phyloP scores from a whole-genome alignment of 2,113 vertebrate species.

The Delphinus delphis region DNA sequence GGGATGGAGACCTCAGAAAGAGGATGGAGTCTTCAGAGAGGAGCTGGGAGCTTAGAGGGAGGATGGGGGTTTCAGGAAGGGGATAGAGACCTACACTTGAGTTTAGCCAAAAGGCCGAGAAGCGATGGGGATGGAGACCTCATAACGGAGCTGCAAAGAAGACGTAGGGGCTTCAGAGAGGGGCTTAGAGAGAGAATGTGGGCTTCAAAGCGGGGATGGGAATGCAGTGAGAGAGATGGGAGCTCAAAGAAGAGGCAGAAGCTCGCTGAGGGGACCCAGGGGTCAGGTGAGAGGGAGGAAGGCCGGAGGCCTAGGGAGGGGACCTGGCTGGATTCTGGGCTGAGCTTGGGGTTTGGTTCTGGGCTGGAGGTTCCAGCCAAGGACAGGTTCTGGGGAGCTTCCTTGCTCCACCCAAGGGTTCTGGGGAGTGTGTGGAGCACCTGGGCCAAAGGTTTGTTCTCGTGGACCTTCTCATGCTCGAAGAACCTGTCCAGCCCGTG shows the following conservation, averaged over 20 bases:
- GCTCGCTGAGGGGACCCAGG: background rate
- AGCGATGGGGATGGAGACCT: background rate
- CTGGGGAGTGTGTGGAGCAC: slow-evolving; percentile 77
- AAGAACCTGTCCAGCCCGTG: slow-evolving; percentile 96
- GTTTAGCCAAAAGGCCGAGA: too few relatives aligned
- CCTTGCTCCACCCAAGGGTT: background rate
- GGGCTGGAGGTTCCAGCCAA: background rate
- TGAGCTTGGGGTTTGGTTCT: background rate
- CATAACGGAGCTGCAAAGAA: background rate
- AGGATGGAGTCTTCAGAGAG: background rate
- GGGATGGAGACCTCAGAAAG: background rate
- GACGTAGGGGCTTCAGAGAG: background rate
- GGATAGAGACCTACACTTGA: background rate
- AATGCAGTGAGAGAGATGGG: background rate
- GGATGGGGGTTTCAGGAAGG: background rate
- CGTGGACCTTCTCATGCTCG: slow-evolving; percentile 92
- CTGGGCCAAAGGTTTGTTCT: slow-evolving; percentile 95
- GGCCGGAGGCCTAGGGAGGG: background rate
- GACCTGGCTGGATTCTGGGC: background rate
- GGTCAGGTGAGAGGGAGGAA: background rate
- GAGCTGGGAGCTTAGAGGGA: background rate
- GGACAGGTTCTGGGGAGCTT: background rate
- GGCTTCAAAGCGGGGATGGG: background rate
- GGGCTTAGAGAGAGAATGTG: too few relatives aligned
- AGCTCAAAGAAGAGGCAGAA: background rate